phyloP scores from a whole-genome alignment of 1,140 invertebrate species.

The Caerostris darwini region DNA sequence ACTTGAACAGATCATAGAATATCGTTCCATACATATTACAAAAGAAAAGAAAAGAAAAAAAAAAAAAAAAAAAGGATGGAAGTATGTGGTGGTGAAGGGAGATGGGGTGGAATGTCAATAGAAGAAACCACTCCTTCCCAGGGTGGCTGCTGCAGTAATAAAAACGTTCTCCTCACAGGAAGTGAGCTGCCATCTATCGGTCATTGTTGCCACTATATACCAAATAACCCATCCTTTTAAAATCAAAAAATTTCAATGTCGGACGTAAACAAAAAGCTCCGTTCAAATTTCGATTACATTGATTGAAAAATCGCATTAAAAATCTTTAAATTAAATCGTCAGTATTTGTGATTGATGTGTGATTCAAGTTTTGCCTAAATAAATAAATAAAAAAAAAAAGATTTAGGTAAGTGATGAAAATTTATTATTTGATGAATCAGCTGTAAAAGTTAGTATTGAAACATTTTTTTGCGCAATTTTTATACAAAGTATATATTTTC shows the following conservation, averaged over 20 bases:
- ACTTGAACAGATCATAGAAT: too few species aligned
- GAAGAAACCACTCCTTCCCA: conserved; percentile 12
- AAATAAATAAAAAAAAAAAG: neutral
- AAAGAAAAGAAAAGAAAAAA: too few species aligned
- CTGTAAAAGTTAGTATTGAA: neutral
- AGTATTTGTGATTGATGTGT: neutral
- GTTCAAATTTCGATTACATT: neutral
- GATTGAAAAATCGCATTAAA: neutral
- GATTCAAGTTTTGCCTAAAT: neutral
- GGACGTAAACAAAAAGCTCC: conserved; percentile 27
- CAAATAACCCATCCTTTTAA: conserved; percentile 28
- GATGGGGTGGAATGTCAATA: neutral
- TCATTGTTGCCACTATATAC: conserved; percentile 16
- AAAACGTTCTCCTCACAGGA: neutral
- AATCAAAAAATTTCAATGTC: neutral
- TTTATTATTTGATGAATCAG: neutral
- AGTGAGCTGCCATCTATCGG: conserved; percentile 56
- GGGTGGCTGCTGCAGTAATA: conserved; percentile 7
- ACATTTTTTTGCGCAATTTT: neutral
- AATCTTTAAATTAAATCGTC: neutral
- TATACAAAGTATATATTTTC: neutral
- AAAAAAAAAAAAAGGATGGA: too few species aligned
- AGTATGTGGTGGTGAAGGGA: too few species aligned
- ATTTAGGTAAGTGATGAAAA: neutral
- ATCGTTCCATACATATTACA: too few species aligned